Evolutionary conservation across 1,140 invertebrate genomes (phyloP), one percentile per base, ranked within the genome.

Genomic region (Achroia grisella): DNA sequence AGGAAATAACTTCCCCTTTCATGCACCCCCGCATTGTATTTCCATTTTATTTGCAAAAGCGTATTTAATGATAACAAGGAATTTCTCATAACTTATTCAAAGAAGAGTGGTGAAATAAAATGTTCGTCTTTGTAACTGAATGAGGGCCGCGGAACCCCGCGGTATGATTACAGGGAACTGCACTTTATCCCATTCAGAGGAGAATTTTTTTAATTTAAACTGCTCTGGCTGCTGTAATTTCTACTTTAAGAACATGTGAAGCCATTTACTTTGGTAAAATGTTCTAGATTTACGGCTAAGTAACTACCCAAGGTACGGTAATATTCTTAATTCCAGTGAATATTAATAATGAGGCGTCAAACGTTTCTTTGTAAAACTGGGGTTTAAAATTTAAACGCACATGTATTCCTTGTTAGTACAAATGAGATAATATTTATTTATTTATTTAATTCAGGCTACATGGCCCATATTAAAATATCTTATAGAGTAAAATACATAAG

Each of bases 41-140:
- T 37, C 12, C 15, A 37, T 37, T 37, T 37, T 37, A 37, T 37
- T 37, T 37, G 35, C 10, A 15, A 2, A 37, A 37, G 15, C 35
- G 17, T 37, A 37, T 37, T 37, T 37, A 37, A 37, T 37, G 35
- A 37, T 37, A 37, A 37, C 35, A 37, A 37, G 35, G 15, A 37
- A 37, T 37, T 37, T 37, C 35, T 37, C 35, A 37, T 37, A 37
- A 37, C 9, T 37, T 37, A 37, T 37, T 37, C 35, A 37, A 37
- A 37, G 35, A 37, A 9, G 35, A 37, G 13, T 37, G 13, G 35
- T 10, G 35, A 15, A 17, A 37, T 17, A 37, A 37, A 37, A 37
- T 37, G 14, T 37, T 37, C 35, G 10, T 37, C 35, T 37, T 37
- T 37, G 14, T 37, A 37, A 37, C 12, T 17, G 15, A 23, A 23